Evolutionary conservation across 2,113 vertebrate genomes (phyloP).

Genomic region (Silurus glanis): DNA sequence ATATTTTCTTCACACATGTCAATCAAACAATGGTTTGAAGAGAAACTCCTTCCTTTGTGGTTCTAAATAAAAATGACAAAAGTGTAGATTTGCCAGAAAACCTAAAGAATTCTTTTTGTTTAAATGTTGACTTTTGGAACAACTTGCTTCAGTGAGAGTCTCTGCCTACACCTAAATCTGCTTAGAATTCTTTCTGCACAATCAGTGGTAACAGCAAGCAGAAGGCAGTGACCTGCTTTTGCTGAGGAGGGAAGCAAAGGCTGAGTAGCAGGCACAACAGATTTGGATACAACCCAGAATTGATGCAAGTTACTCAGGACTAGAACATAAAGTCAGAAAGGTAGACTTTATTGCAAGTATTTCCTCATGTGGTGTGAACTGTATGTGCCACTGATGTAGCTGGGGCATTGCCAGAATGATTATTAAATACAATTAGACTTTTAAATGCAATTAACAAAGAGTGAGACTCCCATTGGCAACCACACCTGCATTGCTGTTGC

Average conservation of each 20-base stretch:
- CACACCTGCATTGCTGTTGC: neutral
- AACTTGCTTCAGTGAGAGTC: neutral
- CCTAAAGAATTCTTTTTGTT: neutral
- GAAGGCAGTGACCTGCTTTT: slow-evolving; percentile 33
- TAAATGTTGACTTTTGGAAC: neutral
- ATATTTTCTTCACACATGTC: neutral
- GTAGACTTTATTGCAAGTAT: neutral
- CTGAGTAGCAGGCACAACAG: neutral
- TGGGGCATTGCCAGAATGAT: neutral
- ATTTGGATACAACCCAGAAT: slow-evolving; percentile 9
- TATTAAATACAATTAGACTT: neutral
- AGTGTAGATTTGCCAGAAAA: neutral
- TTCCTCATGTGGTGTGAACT: neutral
- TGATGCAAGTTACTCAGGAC: neutral
- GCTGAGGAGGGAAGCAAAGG: slow-evolving; percentile 12
- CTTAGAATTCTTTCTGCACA: slow-evolving; percentile 24
- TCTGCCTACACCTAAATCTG: slow-evolving; percentile 19
- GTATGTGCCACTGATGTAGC: neutral
- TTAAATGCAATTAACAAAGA: neutral
- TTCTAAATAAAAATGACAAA: neutral
- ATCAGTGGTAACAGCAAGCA: slow-evolving; percentile 33
- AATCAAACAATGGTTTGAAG: neutral
- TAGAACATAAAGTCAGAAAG: neutral
- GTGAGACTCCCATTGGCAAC: neutral
- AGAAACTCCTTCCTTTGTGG: neutral